Percentiles rank a stretch among this genome's conserved stretches.
phyloP scores from a whole-genome alignment of 1,140 invertebrate genomes.

The Cherax quadricarinatus region DNA sequence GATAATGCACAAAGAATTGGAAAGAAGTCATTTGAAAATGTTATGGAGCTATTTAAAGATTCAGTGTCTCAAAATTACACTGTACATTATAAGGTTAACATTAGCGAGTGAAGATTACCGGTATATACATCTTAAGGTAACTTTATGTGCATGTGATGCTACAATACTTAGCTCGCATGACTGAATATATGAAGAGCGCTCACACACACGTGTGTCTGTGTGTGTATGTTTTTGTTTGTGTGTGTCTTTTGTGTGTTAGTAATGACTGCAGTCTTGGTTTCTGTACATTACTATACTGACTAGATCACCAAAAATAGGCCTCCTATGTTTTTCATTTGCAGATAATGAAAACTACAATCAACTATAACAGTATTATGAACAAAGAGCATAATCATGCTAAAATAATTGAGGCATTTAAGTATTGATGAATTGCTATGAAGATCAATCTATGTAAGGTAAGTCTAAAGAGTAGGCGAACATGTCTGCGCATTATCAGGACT shows the following conservation, averaged over 20 bases:
- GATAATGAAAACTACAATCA: background rate
- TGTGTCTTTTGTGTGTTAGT: no score
- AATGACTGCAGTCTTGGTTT: background rate
- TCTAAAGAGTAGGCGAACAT: background rate
- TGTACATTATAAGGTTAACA: background rate
- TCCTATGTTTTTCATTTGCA: background rate
- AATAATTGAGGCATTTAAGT: slow-evolving; percentile 41
- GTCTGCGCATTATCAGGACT: background rate
- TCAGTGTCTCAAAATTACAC: background rate
- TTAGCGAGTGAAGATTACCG: background rate
- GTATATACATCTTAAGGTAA: background rate
- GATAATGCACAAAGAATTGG: no score
- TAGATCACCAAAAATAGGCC: slow-evolving; percentile 44
- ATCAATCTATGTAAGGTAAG: background rate
- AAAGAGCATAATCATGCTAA: background rate
- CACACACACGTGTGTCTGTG: background rate
- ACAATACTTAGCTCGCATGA: background rate
- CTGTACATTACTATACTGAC: slow-evolving; percentile 15
- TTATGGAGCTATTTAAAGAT: background rate
- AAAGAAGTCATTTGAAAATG: background rate
- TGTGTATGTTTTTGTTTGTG: no score
- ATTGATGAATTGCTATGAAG: slow-evolving; percentile 48
- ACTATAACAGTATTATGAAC: background rate
- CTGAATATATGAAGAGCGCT: background rate
- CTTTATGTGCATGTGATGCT: background rate